Base-by-base conservation (phyloP, 2,888 invertebrate species). In the Spisula subtruncata region DNA sequence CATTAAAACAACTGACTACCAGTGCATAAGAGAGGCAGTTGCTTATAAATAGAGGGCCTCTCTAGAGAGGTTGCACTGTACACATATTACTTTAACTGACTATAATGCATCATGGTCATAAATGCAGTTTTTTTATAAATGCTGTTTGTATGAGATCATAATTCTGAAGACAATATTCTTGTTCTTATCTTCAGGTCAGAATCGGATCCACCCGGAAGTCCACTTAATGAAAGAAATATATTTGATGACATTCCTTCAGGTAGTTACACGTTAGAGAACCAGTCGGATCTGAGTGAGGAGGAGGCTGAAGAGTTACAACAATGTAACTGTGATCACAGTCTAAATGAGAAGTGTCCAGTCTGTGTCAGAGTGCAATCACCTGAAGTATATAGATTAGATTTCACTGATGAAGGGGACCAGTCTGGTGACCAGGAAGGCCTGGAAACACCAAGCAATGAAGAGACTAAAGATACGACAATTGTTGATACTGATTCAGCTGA, bases 281-380 rank as follows among this genome's bases (percentile, higher is more conserved):
- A 92, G 86, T 88, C 92, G 32, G 89, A 90, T 48, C 83, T 60
- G 46, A 88, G 71, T 56, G 89, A 91, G 8, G 90, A 89, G 16
- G 81, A 80, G 46, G 88, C 32, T 18, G 87, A 83, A 83, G 90
- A 90, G 60, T 56, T 87, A 75, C 71, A 86, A 41, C 86, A 88
- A 1, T 92, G 92, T 88, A 71, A 84, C 41, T 91, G 92, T 92
- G 91, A 92, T 86, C 89, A 88, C 46, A 85, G 80, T 87, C 60
- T 86, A 46, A 89, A 92, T 88, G 92, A 92, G 41, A 92, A 89
- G 35, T 91, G 92, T 60, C 83, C 88, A 82, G 88, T 90, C 32
- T 91, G 92, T 90, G 88, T 91, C 16, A 88, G 92, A 25, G 92
- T 92, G 60, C 92, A 92, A 75, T 92, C 92, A 54, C 92, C 92